Conservation (phyloP, 2,113 vertebrate genomes). For the Rhinolophus sinicus region DNA sequence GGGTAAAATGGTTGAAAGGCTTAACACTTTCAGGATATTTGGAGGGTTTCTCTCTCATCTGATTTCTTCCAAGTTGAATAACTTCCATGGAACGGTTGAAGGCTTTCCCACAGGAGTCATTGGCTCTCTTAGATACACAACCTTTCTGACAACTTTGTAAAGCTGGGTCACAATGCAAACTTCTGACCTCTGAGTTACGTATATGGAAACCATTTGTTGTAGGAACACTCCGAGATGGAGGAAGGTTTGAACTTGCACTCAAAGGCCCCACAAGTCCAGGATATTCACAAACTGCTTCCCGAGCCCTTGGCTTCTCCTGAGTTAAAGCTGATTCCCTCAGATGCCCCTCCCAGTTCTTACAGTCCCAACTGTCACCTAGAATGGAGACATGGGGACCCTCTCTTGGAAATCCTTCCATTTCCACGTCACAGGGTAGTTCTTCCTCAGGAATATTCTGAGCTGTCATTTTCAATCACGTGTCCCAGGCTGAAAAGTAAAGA, state of each 20-base stretch:
- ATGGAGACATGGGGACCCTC: background rate
- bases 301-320: slow-evolving; percentile 21
- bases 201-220: slow-evolving; percentile 30
- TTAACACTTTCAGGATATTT: slow-evolving; percentile 47
- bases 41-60: slow-evolving; percentile 17
- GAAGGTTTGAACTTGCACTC: background rate
- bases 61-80: slow-evolving; percentile 34
- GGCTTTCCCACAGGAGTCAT: slow-evolving; percentile 26
- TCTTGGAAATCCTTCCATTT: slow-evolving; percentile 51
- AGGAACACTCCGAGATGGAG: background rate
- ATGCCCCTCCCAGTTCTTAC: background rate
- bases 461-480: slow-evolving; percentile 2
- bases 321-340: slow-evolving; percentile 30
- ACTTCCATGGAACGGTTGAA: background rate
- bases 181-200: background rate
- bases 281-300: slow-evolving; percentile 43
- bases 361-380: slow-evolving; percentile 19
- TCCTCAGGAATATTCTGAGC: slow-evolving; percentile 44
- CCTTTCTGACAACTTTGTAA: slow-evolving; percentile 31
- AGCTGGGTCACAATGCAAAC: slow-evolving; percentile 32
- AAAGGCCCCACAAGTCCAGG: slow-evolving; percentile 25
- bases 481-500: slow-evolving; percentile 55
- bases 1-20: slow-evolving; percentile 44
- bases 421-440: background rate
- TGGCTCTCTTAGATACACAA: background rate